These are phyloP conservation scores for Pyrrhia umbra DNA, from an alignment of 2,888 invertebrate genomes.

Conservation along the genomic window DNA sequence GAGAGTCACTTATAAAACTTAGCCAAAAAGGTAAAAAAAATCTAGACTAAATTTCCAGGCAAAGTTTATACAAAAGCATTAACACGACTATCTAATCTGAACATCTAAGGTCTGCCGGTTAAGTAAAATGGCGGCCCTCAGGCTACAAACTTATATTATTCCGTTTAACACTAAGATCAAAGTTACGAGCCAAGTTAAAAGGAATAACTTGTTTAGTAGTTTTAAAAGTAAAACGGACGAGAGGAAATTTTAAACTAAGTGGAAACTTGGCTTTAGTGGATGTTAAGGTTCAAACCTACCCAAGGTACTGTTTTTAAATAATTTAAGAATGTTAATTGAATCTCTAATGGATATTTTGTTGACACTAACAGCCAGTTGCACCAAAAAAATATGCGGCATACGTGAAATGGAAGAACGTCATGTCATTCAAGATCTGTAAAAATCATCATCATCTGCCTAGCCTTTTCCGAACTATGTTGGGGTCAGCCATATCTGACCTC, in stretches of 20 bases:
- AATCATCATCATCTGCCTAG: no score
- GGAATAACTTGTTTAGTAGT: constrained; percentile 20
- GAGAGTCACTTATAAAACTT: neutral
- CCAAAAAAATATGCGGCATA: no score
- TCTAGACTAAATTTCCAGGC: neutral
- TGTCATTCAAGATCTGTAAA: no score
- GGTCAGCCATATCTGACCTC: no score
- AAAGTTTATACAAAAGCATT: constrained; percentile 19
- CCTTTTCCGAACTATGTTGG: no score
- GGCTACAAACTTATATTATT: constrained; percentile 38
- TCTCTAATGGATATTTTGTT: no score
- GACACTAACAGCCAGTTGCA: no score
- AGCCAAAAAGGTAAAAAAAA: neutral
- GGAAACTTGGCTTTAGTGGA: constrained; percentile 17
- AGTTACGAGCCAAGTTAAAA: constrained; percentile 20
- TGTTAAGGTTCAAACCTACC: no score
- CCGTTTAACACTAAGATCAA: constrained; percentile 31
- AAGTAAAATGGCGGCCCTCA: constrained; percentile 24
- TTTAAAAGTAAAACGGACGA: constrained; percentile 16
- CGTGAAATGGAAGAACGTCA: no score
- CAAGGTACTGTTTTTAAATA: no score
- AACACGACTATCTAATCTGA: constrained; percentile 17
- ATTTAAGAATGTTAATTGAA: no score
- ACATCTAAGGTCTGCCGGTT: constrained; percentile 7
- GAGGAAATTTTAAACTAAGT: constrained; percentile 23